Evolutionary conservation across 2,888 invertebrate species (phyloP).

Genomic region (Drosophila helvetica): DNA sequence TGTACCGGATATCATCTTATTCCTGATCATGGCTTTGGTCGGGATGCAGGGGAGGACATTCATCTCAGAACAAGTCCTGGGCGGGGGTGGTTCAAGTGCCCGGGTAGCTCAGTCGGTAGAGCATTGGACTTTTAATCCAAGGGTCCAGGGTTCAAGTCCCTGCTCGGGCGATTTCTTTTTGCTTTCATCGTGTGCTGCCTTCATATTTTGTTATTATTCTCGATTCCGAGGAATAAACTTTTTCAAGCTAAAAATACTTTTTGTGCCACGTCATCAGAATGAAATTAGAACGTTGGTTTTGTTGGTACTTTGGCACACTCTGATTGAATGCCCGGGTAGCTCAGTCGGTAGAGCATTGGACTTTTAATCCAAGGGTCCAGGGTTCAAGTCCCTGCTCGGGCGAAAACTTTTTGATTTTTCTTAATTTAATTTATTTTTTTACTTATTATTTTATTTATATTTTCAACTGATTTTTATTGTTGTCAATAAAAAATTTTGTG

Average conservation of each 20-base stretch:
- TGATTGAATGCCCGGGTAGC: conserved; percentile 69
- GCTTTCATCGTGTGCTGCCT: no score
- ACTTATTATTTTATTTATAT: no score
- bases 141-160: conserved; percentile 85
- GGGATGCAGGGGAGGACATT: not conserved
- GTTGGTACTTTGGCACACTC: not conserved
- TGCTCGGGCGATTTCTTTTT: conserved; percentile 70
- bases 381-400: conserved; percentile 85
- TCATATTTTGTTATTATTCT: no score
- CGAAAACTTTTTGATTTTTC: conserved; percentile 53
- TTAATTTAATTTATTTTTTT: no score
- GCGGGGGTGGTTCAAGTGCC: conserved; percentile 37
- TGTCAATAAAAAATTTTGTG: no score
- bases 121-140: conserved; percentile 85
- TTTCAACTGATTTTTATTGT: no score
- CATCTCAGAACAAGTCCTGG: not conserved
- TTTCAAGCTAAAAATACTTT: not conserved
- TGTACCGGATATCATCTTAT: conserved; percentile 30
- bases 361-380: conserved; percentile 85
- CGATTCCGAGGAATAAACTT: not conserved
- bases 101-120: conserved; percentile 84
- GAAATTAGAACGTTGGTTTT: not conserved
- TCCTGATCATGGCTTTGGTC: conserved; percentile 4
- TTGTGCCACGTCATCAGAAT: not conserved
- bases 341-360: conserved; percentile 85